Conservation (phyloP, 2,888 invertebrate species). For the Caenorhabditis becei region DNA sequence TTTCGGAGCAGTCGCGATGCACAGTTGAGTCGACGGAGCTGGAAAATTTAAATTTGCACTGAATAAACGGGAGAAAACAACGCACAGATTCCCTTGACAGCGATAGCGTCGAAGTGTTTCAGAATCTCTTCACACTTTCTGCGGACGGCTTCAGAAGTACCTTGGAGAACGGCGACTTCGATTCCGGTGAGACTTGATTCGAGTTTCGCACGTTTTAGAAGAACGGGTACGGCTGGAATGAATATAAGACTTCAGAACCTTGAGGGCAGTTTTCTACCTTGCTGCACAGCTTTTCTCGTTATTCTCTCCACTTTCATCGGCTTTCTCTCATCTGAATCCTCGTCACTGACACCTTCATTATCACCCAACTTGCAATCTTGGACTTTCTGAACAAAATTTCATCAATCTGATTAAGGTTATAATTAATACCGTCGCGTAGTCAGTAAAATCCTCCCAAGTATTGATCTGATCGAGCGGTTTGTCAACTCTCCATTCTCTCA, state of each 20-base stretch:
- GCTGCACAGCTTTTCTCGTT: slow-evolving; percentile 47
- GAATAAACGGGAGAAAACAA: not conserved
- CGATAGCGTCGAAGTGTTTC: slow-evolving; percentile 68
- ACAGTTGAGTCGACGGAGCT: slow-evolving; percentile 44
- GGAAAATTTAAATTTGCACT: slow-evolving; percentile 25
- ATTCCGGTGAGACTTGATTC: slow-evolving; percentile 49
- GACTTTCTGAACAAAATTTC: slow-evolving; percentile 43
- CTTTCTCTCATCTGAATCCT: slow-evolving; percentile 34
- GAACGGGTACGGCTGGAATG: slow-evolving; percentile 34
- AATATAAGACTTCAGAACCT: not conserved
- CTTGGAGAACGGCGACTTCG: slow-evolving; percentile 58
- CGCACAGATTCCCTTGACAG: slow-evolving; percentile 70
- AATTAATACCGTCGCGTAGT: slow-evolving; percentile 70
- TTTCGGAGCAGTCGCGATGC: slow-evolving; percentile 59
- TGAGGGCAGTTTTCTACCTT: no score
- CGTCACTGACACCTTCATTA: slow-evolving; percentile 10
- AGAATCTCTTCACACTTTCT: slow-evolving; percentile 69
- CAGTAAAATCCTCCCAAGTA: slow-evolving; percentile 64
- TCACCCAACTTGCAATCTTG: slow-evolving; percentile 58
- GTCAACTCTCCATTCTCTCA: slow-evolving; percentile 72
- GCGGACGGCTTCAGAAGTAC: slow-evolving; percentile 55
- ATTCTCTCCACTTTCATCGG: slow-evolving; percentile 38
- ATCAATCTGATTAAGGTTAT: no score
- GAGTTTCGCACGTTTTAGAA: slow-evolving; percentile 40
- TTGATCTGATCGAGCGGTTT: slow-evolving; percentile 73